Conservation (phyloP, 2,888 invertebrate species). For the Melieria picta region DNA sequence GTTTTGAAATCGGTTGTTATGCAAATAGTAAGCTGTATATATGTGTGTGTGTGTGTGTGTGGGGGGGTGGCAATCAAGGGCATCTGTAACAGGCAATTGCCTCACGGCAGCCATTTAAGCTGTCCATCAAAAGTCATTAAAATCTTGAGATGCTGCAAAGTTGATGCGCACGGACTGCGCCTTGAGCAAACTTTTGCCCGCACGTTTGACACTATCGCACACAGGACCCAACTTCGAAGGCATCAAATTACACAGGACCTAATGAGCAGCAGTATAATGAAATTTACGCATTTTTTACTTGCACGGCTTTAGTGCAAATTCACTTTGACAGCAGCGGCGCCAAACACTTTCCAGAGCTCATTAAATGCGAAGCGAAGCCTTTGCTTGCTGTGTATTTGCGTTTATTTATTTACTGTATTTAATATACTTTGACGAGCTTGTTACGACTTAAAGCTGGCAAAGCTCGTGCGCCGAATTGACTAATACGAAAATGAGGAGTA, state of each 20-base stretch:
- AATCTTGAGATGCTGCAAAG: slow-evolving; percentile 6
- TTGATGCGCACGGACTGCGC: neutral
- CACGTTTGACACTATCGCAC: slow-evolving; percentile 26
- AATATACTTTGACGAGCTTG: too few relatives aligned
- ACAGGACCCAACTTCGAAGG: slow-evolving; percentile 19
- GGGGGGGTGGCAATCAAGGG: neutral
- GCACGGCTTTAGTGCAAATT: neutral
- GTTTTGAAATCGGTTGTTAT: too few relatives aligned
- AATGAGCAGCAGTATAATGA: slow-evolving; percentile 25
- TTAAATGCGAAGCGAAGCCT: too few relatives aligned
- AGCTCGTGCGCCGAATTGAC: too few relatives aligned
- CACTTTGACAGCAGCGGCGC: neutral
- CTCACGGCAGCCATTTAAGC: slow-evolving; percentile 18
- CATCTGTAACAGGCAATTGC: neutral
- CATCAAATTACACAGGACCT: slow-evolving; percentile 30
- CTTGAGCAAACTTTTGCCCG: slow-evolving; percentile 21
- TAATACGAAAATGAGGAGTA: too few relatives aligned
- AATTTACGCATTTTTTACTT: slow-evolving; percentile 20
- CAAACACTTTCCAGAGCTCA: too few relatives aligned
- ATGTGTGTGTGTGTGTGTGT: neutral
- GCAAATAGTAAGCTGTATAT: neutral
- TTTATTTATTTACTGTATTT: too few relatives aligned
- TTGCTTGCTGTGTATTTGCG: too few relatives aligned
- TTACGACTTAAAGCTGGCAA: too few relatives aligned
- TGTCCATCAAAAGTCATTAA: slow-evolving; percentile 29